A percentile compares a stretch with the other conserved stretches of the same genome.
Evolutionary conservation across 1,140 invertebrate genomes (phyloP).

Genomic region (Tetragnatha versicolor): DNA sequence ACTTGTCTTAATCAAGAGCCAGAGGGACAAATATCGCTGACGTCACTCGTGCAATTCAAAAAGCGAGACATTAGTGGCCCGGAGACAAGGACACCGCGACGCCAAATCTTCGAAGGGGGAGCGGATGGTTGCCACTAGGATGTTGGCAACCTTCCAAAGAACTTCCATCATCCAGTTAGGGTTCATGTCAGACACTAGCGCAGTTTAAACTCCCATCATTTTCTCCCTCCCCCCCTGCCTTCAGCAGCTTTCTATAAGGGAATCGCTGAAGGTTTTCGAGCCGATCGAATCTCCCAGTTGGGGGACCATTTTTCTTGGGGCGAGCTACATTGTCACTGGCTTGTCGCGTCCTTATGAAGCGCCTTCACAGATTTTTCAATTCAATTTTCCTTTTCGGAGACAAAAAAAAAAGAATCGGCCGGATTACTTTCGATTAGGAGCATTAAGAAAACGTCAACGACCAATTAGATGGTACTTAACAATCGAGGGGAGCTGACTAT

Average conservation of each 20-base stretch:
- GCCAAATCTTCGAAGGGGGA: slow-evolving; percentile 40
- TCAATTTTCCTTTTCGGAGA: slow-evolving; percentile 44
- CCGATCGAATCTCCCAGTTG: slow-evolving; percentile 49
- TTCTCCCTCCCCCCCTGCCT: slow-evolving; percentile 15
- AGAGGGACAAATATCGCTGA: slow-evolving; percentile 39
- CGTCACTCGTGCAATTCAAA: slow-evolving; percentile 47
- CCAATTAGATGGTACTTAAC: slow-evolving; percentile 53
- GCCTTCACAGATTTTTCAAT: slow-evolving; percentile 52
- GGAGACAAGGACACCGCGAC: slow-evolving; percentile 46
- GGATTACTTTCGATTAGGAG: slow-evolving; percentile 43
- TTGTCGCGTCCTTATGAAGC: slow-evolving; percentile 53
- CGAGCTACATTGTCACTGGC: slow-evolving; percentile 52
- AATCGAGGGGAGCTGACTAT: slow-evolving; percentile 23
- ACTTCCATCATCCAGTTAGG: slow-evolving; percentile 54
- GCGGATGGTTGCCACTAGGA: slow-evolving; percentile 38
- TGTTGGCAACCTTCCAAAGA: slow-evolving; percentile 50
- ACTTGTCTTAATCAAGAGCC: slow-evolving; percentile 41
- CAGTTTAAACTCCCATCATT: slow-evolving; percentile 56
- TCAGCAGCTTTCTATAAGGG: slow-evolving; percentile 47
- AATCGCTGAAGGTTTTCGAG: slow-evolving; percentile 50
- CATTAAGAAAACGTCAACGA: slow-evolving; percentile 47
- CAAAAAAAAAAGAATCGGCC: slow-evolving; percentile 28
- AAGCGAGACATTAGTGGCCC: slow-evolving; percentile 53
- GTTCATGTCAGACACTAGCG: slow-evolving; percentile 54
- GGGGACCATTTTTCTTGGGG: slow-evolving; percentile 47